phyloP scores from a whole-genome alignment of 2,888 invertebrate genomes.

The Microctonus brassicae region DNA sequence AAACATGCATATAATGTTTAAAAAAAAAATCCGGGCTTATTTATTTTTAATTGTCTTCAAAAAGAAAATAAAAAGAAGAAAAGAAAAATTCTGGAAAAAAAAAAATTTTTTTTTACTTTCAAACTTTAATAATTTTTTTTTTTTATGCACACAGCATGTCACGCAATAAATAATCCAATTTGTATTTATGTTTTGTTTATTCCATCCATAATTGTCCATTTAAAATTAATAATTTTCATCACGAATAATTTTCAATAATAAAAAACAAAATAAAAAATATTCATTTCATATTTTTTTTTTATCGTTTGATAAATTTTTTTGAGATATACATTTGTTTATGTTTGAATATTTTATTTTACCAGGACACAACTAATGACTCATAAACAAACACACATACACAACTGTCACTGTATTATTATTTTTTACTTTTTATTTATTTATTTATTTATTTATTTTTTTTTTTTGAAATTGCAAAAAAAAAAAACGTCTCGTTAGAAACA shows the following conservation, averaged over 20 bases:
- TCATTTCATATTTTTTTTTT: not conserved
- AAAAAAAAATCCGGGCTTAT: conserved; percentile 3
- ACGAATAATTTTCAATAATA: not conserved
- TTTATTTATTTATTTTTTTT: not conserved
- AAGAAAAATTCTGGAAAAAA: not conserved
- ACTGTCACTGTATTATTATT: not conserved
- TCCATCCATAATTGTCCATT: not conserved
- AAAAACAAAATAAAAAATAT: no score
- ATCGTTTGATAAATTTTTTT: not conserved
- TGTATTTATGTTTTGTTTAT: not conserved
- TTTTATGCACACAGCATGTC: not conserved
- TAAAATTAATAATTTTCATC: not conserved
- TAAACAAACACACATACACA: not conserved
- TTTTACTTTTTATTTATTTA: not conserved
- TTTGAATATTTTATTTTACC: not conserved
- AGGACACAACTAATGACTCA: not conserved
- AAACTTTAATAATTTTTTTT: not conserved
- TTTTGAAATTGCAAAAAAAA: not conserved
- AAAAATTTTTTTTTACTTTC: no score
- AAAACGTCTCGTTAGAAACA: not conserved
- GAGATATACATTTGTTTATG: not conserved
- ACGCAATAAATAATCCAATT: not conserved
- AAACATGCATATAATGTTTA: not conserved
- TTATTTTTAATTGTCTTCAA: not conserved
- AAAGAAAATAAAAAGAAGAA: not conserved